phyloP scores from a whole-genome alignment of 2,113 vertebrate genomes.

The Apeltes quadracus region DNA sequence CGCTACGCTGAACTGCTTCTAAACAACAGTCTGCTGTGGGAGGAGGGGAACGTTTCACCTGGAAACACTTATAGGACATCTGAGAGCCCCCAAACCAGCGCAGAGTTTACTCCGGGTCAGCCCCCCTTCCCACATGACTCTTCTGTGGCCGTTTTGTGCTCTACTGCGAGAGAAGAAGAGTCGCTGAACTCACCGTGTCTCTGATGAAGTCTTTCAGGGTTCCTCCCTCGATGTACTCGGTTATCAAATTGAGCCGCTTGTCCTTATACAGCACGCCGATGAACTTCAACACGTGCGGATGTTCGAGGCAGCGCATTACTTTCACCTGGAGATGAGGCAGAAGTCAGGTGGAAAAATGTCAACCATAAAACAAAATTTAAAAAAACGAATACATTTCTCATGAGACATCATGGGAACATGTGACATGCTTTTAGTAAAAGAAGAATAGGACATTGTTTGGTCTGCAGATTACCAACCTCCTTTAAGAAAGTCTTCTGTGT shows the following conservation, averaged over 20 bases:
- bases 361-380: slow-evolving; percentile 15
- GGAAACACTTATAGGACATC: slow-evolving; percentile 61
- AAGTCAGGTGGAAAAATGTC: slow-evolving; percentile 1
- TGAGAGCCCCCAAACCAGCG: slow-evolving; percentile 16
- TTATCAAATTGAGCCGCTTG: slow-evolving; percentile 94
- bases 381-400: slow-evolving; percentile 11
- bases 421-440: slow-evolving; percentile 15
- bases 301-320: slow-evolving; percentile 95
- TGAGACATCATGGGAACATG: slow-evolving; percentile 22
- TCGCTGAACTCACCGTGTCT: slow-evolving; percentile 82
- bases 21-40: slow-evolving; percentile 12
- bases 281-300: slow-evolving; percentile 94
- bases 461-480: slow-evolving; percentile 83
- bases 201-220: slow-evolving; percentile 95
- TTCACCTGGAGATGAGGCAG: slow-evolving; percentile 85
- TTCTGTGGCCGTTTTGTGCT: slow-evolving; percentile 30
- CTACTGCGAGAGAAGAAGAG: neutral
- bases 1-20: slow-evolving; percentile 3
- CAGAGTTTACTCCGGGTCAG: slow-evolving; percentile 63
- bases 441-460: slow-evolving; percentile 19
- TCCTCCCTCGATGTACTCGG: slow-evolving; percentile 95
- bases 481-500: slow-evolving; percentile 96
- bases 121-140: slow-evolving; percentile 6
- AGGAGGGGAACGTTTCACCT: slow-evolving; percentile 59
- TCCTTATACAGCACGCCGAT: slow-evolving; percentile 98